These are phyloP conservation scores for Eupithecia subumbrata DNA, from an alignment of 2,888 invertebrate genomes.

Conservation along the genomic window DNA sequence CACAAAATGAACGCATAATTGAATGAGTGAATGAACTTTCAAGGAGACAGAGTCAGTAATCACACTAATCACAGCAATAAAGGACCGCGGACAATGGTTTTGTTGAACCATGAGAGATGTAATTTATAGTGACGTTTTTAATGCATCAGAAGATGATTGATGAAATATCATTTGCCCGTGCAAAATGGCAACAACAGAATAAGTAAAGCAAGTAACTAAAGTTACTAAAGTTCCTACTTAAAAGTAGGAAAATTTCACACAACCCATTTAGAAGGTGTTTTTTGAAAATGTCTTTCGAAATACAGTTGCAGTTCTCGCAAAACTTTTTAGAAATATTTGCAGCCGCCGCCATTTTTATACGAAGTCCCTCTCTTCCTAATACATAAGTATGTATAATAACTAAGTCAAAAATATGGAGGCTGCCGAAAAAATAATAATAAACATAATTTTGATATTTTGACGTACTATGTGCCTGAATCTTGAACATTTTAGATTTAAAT, in stretches of 20 bases:
- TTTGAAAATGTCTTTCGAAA: not conserved
- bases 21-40: slow-evolving; percentile 35
- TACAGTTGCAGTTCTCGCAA: too few species aligned
- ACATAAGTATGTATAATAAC: too few species aligned
- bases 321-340: too few species aligned
- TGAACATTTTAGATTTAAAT: too few species aligned
- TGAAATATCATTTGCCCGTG: not conserved
- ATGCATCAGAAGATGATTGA: not conserved
- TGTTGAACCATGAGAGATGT: slow-evolving; percentile 20
- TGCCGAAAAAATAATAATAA: too few species aligned
- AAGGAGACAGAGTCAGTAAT: slow-evolving; percentile 17
- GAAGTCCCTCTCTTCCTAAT: too few species aligned
- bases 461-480: too few species aligned
- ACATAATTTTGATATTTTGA: too few species aligned
- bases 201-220: too few species aligned
- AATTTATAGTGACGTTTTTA: not conserved
- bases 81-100: slow-evolving; percentile 13
- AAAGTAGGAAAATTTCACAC: not conserved
- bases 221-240: too few species aligned
- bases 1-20: slow-evolving; percentile 14
- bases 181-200: not conserved
- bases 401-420: too few species aligned
- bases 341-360: too few species aligned
- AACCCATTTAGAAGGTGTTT: not conserved
- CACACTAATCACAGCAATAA: slow-evolving; percentile 24